phyloP scores from a whole-genome alignment of 1,140 invertebrate genomes.

The Agrilus planipennis region DNA sequence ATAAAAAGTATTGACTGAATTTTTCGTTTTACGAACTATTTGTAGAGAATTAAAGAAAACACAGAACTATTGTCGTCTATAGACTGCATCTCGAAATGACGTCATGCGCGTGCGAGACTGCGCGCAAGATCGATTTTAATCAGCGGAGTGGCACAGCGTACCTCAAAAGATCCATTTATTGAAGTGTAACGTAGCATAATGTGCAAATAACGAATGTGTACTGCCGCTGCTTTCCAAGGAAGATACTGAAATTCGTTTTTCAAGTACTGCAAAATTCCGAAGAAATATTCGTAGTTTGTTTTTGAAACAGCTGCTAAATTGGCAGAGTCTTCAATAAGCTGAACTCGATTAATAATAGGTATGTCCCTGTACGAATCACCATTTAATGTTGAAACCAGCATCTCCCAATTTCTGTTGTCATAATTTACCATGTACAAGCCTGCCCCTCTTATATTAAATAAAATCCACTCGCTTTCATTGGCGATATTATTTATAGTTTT shows the following conservation, averaged over 20 bases:
- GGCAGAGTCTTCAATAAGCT: constrained; percentile 67
- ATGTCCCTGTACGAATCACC: constrained; percentile 42
- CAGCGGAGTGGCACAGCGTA: too few relatives aligned
- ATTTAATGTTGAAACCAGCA: constrained; percentile 44
- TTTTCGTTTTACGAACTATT: too few relatives aligned
- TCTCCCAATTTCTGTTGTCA: constrained; percentile 63
- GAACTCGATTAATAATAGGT: constrained; percentile 59
- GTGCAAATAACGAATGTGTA: constrained; percentile 43
- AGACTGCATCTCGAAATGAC: too few relatives aligned
- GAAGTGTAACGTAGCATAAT: constrained; percentile 37
- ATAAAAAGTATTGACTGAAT: too few relatives aligned
- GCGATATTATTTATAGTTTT: constrained; percentile 18
- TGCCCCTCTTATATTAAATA: constrained; percentile 48
- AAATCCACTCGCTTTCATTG: constrained; percentile 42
- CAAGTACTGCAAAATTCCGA: constrained; percentile 53
- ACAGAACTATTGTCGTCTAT: too few relatives aligned
- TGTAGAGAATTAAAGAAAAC: too few relatives aligned
- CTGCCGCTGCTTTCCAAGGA: constrained; percentile 53
- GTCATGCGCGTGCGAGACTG: too few relatives aligned
- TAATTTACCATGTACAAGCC: constrained; percentile 76
- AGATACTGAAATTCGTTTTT: constrained; percentile 48
- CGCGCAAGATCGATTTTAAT: too few relatives aligned
- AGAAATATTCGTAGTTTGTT: constrained; percentile 51
- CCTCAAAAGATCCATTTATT: constrained; percentile 44
- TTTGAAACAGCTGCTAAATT: constrained; percentile 57